Evolutionary conservation across 1,140 invertebrate species (phyloP), one percentile per base, ranked within the genome.

Genomic region (Drosophila quadrilineata): DNA sequence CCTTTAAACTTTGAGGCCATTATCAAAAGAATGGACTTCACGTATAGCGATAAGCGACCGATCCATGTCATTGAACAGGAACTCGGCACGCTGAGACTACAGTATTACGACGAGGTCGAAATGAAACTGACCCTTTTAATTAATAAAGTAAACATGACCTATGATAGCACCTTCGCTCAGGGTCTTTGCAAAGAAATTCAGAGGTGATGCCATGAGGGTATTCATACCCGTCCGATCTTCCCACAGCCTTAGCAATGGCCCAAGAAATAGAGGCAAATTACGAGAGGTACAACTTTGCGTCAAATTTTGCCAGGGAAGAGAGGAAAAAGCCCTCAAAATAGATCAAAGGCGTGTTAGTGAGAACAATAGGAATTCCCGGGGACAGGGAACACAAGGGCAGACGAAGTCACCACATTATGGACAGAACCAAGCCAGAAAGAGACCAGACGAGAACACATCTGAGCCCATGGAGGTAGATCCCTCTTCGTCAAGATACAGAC

Each of bases 61-160:
- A 17, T 40, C 14, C 16, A 22, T 12, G 38, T 40, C 3, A 19
- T 40, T 6, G 38, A 40, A 16, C 5, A 40, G 17, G 38, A 40
- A 12, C 3, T 40, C 3, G 14, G 5, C 19, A 12, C 10, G 4
- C 38, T 40, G 3, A 17, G 17, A 4, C 3, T 28, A 12, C 6
- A 50, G 16, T 50, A 29, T 31, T 50, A 50, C 10, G 48, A 14
- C 9, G 29, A 31, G 29, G 28, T 50, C n/a, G 28, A 50, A 14
- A 50, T 6, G 14, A 29, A 50, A 14, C 10, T 50, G n/a, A 33
- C 26, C 12, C 14, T 50, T 33, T 8, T 50, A 31, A 50, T 16
- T 8, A 50, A 50, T 10, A 53, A 53, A 21, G 29, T 16, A 1
- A 36, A 36, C 19, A 53, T 53, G 49, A 3, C 29, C 3, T 35